These are phyloP conservation scores for Schrankia costaestrigalis DNA, from an alignment of 2,888 invertebrate genomes.

Conservation along the genomic window DNA sequence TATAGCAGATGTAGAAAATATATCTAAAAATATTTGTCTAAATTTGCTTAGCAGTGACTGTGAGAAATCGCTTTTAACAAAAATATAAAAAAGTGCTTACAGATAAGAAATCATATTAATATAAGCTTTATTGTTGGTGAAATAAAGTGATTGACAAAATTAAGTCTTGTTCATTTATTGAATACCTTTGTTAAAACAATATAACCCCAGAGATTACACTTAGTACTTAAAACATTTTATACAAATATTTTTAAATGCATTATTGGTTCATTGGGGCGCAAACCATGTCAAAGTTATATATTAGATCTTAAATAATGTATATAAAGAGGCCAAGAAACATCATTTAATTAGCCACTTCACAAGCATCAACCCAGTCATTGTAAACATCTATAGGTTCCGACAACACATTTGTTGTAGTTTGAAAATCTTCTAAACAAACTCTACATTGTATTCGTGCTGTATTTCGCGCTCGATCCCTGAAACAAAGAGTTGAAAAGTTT, in stretches of 20 bases:
- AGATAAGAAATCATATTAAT: conserved; percentile 25
- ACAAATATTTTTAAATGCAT: too few species aligned
- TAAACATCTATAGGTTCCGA: conserved; percentile 99
- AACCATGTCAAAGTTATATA: too few species aligned
- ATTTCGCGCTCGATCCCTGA: conserved; percentile 96
- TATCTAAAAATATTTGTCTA: neutral
- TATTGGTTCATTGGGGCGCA: too few species aligned
- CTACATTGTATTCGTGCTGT: conserved; percentile 97
- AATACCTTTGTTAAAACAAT: conserved; percentile 3
- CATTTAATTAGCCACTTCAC: conserved; percentile 92
- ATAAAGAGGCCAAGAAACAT: conserved; percentile 5
- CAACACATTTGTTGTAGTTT: conserved; percentile 96
- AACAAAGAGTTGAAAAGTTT: conserved; percentile 34
- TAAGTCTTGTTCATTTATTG: conserved; percentile 23
- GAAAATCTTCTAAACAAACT: conserved; percentile 98
- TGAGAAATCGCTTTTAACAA: conserved; percentile 2
- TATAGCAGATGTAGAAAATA: neutral
- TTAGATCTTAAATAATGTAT: conserved; percentile 9
- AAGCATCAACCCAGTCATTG: conserved; percentile 99
- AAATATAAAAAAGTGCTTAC: conserved; percentile 16
- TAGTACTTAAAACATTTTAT: too few species aligned
- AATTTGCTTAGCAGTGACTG: conserved; percentile 2
- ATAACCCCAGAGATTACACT: too few species aligned
- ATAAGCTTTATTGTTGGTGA: conserved; percentile 46
- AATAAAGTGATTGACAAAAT: conserved; percentile 51